phyloP scores from a whole-genome alignment of 2,113 vertebrate genomes.

The Lethenteron reissneri region DNA sequence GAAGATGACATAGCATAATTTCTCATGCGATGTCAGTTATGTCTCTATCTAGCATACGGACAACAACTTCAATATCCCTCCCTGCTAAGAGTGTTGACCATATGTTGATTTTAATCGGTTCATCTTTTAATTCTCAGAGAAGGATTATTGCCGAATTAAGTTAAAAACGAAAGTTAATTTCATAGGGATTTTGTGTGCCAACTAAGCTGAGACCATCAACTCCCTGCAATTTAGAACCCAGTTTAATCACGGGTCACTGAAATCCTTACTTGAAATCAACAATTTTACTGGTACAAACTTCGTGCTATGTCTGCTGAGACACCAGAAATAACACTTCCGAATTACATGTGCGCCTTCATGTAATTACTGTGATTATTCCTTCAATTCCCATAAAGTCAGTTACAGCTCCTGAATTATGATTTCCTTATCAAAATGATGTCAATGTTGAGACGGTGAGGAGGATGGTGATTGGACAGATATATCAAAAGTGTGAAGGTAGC shows the following conservation, averaged over 20 bases:
- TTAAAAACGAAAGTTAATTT: not conserved
- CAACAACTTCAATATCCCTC: no score
- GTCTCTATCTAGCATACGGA: no score
- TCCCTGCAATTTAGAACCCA: not conserved
- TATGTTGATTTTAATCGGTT: not conserved
- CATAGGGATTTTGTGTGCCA: not conserved
- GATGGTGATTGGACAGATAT: no score
- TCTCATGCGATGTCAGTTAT: no score
- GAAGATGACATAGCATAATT: no score
- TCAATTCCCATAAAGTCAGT: no score
- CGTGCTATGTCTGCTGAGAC: not conserved
- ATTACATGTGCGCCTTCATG: not conserved
- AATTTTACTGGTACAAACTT: not conserved
- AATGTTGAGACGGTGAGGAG: no score
- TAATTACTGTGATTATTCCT: not conserved
- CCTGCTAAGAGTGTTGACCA: not conserved
- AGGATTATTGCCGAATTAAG: not conserved
- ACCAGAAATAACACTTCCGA: not conserved
- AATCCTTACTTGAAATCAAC: not conserved
- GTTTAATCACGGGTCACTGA: not conserved
- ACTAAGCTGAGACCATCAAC: not conserved
- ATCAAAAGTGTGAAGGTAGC: no score
- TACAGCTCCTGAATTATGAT: no score
- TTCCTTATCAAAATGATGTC: no score
- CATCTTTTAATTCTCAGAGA: not conserved